Evolutionary conservation across 2,113 vertebrate species (phyloP).

Genomic region (Machaerirhynchus nigripectus): DNA sequence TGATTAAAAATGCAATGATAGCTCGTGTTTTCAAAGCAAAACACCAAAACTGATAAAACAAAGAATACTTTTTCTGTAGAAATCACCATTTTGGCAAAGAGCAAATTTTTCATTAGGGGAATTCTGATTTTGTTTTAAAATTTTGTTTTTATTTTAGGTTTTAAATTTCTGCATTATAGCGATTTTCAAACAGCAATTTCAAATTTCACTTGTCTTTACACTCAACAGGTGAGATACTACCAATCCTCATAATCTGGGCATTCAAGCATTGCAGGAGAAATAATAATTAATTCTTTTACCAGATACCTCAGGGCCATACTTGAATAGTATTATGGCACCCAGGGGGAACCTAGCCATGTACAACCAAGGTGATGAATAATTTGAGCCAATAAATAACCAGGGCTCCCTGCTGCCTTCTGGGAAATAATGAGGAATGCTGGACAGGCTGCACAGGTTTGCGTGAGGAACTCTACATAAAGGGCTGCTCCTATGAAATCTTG

Average conservation of each 20-base stretch:
- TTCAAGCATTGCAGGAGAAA: neutral
- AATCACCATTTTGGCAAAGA: neutral
- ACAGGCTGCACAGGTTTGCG: neutral
- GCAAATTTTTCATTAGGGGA: neutral
- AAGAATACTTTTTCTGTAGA: neutral
- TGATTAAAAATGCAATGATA: neutral
- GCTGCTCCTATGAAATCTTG: neutral
- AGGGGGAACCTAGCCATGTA: neutral
- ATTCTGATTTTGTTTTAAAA: neutral
- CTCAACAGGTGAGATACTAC: neutral
- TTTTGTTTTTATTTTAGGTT: neutral
- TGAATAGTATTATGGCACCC: neutral
- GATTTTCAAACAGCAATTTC: neutral
- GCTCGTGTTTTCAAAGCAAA: neutral
- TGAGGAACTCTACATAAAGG: neutral
- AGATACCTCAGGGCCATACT: neutral
- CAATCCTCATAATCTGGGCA: neutral
- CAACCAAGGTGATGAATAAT: neutral
- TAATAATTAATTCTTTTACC: neutral
- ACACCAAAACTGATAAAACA: neutral
- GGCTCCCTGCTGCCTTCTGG: neutral
- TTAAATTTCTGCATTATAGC: neutral
- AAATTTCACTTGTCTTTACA: neutral
- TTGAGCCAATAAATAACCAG: neutral
- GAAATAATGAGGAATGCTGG: neutral